Evolutionary conservation across 2,113 vertebrate genomes (phyloP).

Genomic region (Uria lomvia): DNA sequence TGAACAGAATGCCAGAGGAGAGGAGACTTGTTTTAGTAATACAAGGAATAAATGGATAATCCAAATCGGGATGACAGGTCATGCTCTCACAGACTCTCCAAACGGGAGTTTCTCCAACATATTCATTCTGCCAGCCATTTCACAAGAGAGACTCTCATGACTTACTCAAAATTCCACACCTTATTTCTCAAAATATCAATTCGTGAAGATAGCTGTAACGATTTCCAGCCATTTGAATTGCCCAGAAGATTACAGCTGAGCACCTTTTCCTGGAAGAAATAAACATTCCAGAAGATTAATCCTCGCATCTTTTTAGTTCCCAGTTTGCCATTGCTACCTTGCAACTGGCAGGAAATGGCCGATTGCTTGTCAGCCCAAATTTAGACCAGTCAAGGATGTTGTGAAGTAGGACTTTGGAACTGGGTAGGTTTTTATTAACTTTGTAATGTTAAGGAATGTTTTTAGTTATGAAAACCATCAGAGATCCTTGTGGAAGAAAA

Average conservation of each 20-base stretch:
- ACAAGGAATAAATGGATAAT: constrained; percentile 25
- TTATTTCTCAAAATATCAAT: neutral
- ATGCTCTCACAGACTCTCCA: constrained; percentile 4
- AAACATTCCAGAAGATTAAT: neutral
- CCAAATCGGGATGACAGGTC: constrained; percentile 42
- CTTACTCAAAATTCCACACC: constrained; percentile 11
- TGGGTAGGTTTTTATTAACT: neutral
- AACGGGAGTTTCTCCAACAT: neutral
- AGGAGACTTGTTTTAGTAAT: constrained; percentile 7
- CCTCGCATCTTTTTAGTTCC: neutral
- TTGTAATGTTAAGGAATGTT: neutral
- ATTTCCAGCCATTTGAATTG: neutral
- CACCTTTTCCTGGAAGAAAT: neutral
- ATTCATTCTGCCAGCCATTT: constrained; percentile 32
- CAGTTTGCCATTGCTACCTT: neutral
- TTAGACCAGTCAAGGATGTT: neutral
- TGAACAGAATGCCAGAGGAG: neutral
- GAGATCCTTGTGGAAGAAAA: neutral
- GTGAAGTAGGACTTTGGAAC: neutral
- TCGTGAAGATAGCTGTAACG: neutral
- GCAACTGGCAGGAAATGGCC: neutral
- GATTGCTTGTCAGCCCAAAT: neutral
- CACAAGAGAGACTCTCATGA: neutral
- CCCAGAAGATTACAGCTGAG: neutral
- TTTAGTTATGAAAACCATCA: neutral